Evolutionary conservation across 2,113 vertebrate species (phyloP).

Genomic region (Gambusia affinis): DNA sequence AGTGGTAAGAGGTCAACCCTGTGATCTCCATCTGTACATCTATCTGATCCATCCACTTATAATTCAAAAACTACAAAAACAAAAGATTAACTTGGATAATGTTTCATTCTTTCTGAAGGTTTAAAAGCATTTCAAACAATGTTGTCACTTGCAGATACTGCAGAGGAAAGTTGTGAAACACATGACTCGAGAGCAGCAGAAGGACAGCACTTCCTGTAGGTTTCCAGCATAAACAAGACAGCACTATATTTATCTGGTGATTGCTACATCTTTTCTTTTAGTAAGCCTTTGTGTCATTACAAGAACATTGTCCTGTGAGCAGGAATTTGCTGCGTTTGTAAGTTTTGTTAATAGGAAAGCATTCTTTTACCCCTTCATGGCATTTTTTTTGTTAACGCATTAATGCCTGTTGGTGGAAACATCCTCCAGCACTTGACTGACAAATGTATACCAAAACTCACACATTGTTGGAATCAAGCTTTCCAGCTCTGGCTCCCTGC

Average conservation of each 20-base stretch:
- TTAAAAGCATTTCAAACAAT: too few species aligned
- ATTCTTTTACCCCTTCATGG: neutral
- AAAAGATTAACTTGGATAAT: neutral
- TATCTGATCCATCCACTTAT: neutral
- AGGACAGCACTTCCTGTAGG: neutral
- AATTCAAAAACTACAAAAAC: neutral
- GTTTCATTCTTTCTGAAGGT: too few species aligned
- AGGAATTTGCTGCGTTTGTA: neutral
- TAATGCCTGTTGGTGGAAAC: neutral
- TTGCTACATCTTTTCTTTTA: neutral
- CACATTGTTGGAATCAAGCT: neutral
- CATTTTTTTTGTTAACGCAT: too few species aligned
- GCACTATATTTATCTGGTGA: neutral
- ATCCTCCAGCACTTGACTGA: neutral
- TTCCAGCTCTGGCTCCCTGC: neutral
- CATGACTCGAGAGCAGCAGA: neutral
- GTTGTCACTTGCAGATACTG: too few species aligned
- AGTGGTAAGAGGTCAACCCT: conserved; percentile 29
- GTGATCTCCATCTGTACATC: neutral
- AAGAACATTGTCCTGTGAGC: neutral
- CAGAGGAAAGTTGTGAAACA: neutral
- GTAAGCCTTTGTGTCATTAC: neutral
- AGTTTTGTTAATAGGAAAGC: neutral
- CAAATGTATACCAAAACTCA: conserved; percentile 32
- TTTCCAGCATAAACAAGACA: neutral